phyloP scores from a whole-genome alignment of 1,140 invertebrate genomes.

The Micrasema longulum region DNA sequence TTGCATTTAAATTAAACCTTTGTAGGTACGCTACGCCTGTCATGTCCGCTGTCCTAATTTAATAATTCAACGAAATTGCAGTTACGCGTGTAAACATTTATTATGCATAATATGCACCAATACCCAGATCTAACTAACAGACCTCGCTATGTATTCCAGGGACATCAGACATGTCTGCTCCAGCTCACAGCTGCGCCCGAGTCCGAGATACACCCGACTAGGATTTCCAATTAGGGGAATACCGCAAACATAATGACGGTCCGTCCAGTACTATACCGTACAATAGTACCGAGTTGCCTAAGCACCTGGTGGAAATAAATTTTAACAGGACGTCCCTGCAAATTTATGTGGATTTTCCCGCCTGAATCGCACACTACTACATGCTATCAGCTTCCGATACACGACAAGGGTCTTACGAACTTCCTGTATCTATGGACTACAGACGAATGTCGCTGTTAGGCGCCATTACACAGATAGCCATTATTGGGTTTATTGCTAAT shows the following conservation, averaged over 20 bases:
- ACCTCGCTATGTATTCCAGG: no score
- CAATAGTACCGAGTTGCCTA: not conserved
- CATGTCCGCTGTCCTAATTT: no score
- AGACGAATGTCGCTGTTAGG: no score
- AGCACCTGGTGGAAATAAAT: slow-evolving; percentile 34
- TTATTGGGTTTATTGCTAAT: no score
- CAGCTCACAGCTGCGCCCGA: slow-evolving; percentile 11
- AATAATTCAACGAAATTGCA: no score
- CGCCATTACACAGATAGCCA: no score
- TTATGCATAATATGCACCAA: no score
- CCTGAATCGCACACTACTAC: slow-evolving; percentile 14
- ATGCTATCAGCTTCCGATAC: slow-evolving; percentile 26
- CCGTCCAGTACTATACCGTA: slow-evolving; percentile 6
- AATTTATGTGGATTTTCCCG: slow-evolving; percentile 24
- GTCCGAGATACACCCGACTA: slow-evolving; percentile 22
- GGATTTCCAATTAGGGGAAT: slow-evolving; percentile 33
- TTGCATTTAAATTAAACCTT: no score
- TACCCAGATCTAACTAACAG: no score
- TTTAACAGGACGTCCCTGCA: slow-evolving; percentile 15
- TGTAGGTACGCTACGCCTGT: no score
- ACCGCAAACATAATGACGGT: slow-evolving; percentile 36
- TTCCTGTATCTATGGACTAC: not conserved
- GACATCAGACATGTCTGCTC: slow-evolving; percentile 5
- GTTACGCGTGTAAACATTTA: no score
- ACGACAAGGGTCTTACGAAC: slow-evolving; percentile 16